Percentiles rank a stretch among this genome's conserved stretches.
Conservation (phyloP, 1,140 invertebrate species). For the Lucilia cuprina region DNA sequence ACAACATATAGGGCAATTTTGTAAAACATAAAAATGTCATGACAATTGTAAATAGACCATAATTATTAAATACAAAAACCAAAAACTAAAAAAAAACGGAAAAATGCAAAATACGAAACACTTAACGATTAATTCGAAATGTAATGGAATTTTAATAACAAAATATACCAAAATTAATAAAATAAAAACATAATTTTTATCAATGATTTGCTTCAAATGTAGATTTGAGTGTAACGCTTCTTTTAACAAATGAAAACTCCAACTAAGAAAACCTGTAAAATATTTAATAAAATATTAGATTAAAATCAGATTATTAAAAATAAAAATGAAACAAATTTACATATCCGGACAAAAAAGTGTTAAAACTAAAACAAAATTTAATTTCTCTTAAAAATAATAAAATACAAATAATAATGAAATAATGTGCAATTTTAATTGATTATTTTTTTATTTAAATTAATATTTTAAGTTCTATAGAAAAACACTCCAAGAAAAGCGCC, state of each 20-base stretch:
- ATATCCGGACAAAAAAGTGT: slow-evolving; percentile 22
- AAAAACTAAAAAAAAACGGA: background rate
- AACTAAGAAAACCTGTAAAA: slow-evolving; percentile 29
- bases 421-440: background rate
- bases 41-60: slow-evolving; percentile 27
- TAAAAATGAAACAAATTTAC: slow-evolving; percentile 20
- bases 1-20: too few relatives aligned
- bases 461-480: background rate
- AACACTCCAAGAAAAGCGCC: background rate
- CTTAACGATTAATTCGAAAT: background rate
- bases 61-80: background rate
- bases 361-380: background rate
- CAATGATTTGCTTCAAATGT: slow-evolving; percentile 15
- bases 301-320: slow-evolving; percentile 32
- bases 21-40: background rate
- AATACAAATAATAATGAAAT: background rate
- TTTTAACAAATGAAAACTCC: background rate
- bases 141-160: slow-evolving; percentile 6
- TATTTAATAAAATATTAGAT: slow-evolving; percentile 25
- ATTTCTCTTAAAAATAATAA: background rate
- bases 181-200: background rate
- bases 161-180: background rate
- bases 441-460: background rate
- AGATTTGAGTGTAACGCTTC: slow-evolving; percentile 32
- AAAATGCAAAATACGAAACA: background rate